Percentiles rank a stretch among this genome's conserved stretches.
Evolutionary conservation across 2,888 invertebrate genomes (phyloP).

Genomic region (Podotricha telesiphe): DNA sequence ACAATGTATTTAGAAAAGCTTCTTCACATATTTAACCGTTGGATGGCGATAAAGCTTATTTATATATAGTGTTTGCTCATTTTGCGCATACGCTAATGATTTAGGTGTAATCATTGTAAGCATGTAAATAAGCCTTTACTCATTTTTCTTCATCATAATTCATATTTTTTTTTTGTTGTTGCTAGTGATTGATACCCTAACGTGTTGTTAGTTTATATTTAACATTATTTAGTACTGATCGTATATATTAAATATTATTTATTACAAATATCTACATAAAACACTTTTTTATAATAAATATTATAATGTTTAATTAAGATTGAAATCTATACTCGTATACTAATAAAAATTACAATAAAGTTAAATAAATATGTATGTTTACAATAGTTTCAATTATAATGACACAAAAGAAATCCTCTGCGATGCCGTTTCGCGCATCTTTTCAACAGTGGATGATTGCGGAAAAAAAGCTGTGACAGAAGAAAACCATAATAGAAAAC

Average conservation of each 20-base stretch:
- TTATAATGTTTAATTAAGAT: no score
- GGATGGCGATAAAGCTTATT: slow-evolving; percentile 9
- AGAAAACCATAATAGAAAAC: no score
- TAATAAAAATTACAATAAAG: no score
- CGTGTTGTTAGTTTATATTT: not conserved
- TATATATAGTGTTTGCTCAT: not conserved
- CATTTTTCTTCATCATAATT: slow-evolving; percentile 1
- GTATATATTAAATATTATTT: not conserved
- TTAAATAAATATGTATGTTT: no score
- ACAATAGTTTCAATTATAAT: no score
- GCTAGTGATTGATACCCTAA: slow-evolving; percentile 7
- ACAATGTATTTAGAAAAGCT: slow-evolving; percentile 18
- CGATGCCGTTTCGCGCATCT: no score
- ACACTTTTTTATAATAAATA: no score
- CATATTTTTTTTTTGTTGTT: slow-evolving; percentile 4
- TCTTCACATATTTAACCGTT: not conserved
- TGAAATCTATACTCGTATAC: no score
- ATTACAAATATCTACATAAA: not conserved
- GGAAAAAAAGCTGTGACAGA: no score
- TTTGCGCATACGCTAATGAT: slow-evolving; percentile 17
- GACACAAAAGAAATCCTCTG: no score
- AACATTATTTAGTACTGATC: not conserved
- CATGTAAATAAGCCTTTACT: slow-evolving; percentile 9
- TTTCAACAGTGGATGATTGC: no score
- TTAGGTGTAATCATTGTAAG: not conserved